Evolutionary conservation across 37 sponge, comb jelly and placozoan species (phyloP).

Genomic region (Cliona cf. orientalis): DNA sequence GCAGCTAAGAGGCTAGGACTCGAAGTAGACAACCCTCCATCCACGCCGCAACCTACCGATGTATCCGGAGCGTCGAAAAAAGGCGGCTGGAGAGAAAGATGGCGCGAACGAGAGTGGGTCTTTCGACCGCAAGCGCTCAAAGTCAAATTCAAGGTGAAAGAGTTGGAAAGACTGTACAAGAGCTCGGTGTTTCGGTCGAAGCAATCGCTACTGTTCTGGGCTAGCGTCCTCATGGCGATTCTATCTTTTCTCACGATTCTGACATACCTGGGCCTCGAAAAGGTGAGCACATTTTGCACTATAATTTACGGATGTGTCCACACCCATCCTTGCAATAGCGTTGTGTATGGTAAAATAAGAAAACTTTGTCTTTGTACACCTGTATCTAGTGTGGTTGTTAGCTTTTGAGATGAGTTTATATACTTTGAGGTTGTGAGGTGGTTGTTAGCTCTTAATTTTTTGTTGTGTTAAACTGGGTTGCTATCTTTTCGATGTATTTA

Average conservation of each 20-base stretch:
- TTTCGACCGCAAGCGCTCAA: conserved; percentile 44
- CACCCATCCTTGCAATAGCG: neutral
- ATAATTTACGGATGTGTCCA: neutral
- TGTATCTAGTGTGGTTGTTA: too few relatives aligned
- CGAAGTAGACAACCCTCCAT: too few relatives aligned
- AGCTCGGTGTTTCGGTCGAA: conserved; percentile 28
- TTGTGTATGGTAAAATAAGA: too few relatives aligned
- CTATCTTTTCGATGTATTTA: too few relatives aligned
- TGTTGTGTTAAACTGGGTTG: too few relatives aligned
- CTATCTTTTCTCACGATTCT: conserved; percentile 17
- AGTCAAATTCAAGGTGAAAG: conserved; percentile 58
- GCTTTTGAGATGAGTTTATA: neutral
- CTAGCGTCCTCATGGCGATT: conserved; percentile 21
- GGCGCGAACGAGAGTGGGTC: conserved; percentile 42
- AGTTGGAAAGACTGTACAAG: conserved; percentile 59
- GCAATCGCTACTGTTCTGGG: conserved; percentile 22
- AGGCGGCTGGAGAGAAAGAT: too few relatives aligned
- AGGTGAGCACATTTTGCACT: conserved; percentile 17
- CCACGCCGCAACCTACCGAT: too few relatives aligned
- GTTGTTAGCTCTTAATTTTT: neutral
- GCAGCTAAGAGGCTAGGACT: too few relatives aligned
- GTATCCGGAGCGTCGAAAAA: too few relatives aligned
- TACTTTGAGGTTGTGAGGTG: neutral
- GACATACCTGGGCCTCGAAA: conserved; percentile 10
- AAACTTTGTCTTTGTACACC: too few relatives aligned